Evolutionary conservation across 2,888 invertebrate species (phyloP), one percentile per base, ranked within the genome.

Genomic region (Drosophila macrospina): DNA sequence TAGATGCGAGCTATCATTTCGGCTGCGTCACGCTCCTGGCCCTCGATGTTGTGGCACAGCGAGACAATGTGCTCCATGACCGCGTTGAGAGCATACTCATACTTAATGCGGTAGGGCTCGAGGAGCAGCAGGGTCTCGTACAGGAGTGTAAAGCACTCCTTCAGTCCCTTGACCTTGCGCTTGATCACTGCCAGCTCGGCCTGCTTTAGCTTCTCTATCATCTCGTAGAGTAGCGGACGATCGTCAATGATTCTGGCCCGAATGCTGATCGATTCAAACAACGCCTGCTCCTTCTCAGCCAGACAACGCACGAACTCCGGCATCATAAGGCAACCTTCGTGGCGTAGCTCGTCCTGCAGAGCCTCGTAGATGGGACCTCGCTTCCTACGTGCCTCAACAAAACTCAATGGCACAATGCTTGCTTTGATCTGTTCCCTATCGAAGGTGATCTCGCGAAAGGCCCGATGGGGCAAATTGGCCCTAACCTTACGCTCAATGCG

Each of bases 1-100:
- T 84, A 90, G 47, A 91, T 90, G 37, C 88, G 80, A 0, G 89
- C 78, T 15, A 89, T 80, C 39, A 77, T 74, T 41, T 90, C 88
- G 5, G 70, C 68, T 0, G 89, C 86, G 15, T 78, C 80, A 0
- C 69, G 55, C 10, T 77, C 80, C 44, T 75, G 51, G 0, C 68
- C 73, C 5, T 74, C 62, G 2, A 88, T 69, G 48, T 72, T 64
- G 65, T 72, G 69, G 42, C 80, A 77, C 59, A 84, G 54, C 4
- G 78, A 77, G 5, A 90, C 77, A 6, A 90, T 78, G 24, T 74
- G 75, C 62, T 89, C 88, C 61, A 84, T 73, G 20, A 89, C 76
- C 11, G 74, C 70, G 20, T 67, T 71, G 24, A 88, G 39, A 0
- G 84, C 79, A 72, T 91, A 90, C 54, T 84, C 82, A 28, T 81